Conservation (phyloP, 1,140 invertebrate genomes). For the Thaumetopoea pityocampa region DNA sequence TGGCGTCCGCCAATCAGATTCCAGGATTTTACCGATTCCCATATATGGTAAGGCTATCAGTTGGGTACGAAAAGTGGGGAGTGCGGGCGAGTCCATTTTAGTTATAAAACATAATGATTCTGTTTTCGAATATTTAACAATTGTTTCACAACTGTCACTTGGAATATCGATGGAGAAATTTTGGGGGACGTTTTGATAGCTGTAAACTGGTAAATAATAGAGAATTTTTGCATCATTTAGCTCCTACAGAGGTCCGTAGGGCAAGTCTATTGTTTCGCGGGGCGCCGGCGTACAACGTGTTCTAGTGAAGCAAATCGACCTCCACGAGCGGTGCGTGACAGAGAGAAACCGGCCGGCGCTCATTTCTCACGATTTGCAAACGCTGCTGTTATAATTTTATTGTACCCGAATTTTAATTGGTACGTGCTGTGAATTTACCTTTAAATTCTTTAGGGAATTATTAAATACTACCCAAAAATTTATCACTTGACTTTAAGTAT, state of each 20-base stretch:
- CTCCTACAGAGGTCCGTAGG: conserved; percentile 43
- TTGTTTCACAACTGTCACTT: conserved; percentile 39
- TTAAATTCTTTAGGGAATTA: no score
- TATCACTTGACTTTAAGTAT: no score
- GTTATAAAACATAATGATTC: conserved; percentile 47
- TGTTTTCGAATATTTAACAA: conserved; percentile 49
- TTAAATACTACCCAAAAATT: no score
- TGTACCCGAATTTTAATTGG: conserved; percentile 20
- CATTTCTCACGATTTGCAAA: conserved; percentile 50
- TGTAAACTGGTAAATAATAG: conserved; percentile 23
- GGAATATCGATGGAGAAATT: conserved; percentile 26
- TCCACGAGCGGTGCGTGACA: conserved; percentile 43
- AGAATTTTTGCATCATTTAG: conserved; percentile 35
- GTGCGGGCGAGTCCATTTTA: conserved; percentile 46
- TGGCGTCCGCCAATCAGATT: conserved; percentile 78
- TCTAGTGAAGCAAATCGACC: conserved; percentile 62
- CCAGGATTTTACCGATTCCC: conserved; percentile 82
- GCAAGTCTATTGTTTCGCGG: conserved; percentile 43
- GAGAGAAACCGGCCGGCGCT: conserved; percentile 52
- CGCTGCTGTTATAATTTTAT: conserved; percentile 33
- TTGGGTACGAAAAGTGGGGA: conserved; percentile 68
- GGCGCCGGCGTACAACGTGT: conserved; percentile 41
- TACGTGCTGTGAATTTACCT: conserved; percentile 21
- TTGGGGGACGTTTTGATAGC: conserved; percentile 37
- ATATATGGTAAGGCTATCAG: conserved; percentile 85